Conservation (phyloP, 2,888 invertebrate species). For the Mystacides longicornis region DNA sequence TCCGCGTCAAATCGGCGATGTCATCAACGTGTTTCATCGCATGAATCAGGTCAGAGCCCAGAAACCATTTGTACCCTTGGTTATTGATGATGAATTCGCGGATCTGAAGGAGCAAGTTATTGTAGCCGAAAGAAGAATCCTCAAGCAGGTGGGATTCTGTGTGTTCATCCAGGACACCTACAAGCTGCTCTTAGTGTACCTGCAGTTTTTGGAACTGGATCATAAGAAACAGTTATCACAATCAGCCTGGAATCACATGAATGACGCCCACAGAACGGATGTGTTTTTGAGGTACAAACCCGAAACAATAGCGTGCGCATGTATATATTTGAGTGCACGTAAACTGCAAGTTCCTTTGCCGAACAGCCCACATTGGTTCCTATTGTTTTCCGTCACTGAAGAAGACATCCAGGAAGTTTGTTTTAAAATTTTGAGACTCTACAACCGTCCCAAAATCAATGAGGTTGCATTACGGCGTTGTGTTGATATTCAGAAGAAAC, state of each 20-base stretch:
- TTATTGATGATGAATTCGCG: slow-evolving; percentile 90
- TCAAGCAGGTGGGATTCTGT: slow-evolving; percentile 97
- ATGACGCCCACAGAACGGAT: slow-evolving; percentile 94
- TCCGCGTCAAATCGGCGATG: slow-evolving; percentile 90
- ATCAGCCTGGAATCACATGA: slow-evolving; percentile 99
- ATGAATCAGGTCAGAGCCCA: slow-evolving; percentile 91
- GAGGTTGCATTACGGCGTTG: slow-evolving; percentile 44
- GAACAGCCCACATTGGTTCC: slow-evolving; percentile 82
- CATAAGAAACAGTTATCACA: slow-evolving; percentile 87
- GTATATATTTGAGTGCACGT: slow-evolving; percentile 91
- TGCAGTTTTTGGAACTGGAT: slow-evolving; percentile 86
- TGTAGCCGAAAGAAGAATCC: slow-evolving; percentile 89
- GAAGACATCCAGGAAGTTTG: slow-evolving; percentile 79
- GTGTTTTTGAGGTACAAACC: slow-evolving; percentile 94
- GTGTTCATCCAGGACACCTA: slow-evolving; percentile 99
- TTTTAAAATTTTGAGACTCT: slow-evolving; percentile 72
- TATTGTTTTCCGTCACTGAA: slow-evolving; percentile 78
- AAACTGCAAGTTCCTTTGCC: slow-evolving; percentile 81
- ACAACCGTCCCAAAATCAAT: slow-evolving; percentile 71
- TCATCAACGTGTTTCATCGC: slow-evolving; percentile 96
- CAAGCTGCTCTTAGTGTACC: slow-evolving; percentile 93
- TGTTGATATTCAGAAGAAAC: slow-evolving; percentile 38
- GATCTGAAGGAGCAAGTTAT: slow-evolving; percentile 94
- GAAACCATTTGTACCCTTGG: slow-evolving; percentile 80
- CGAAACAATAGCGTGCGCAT: slow-evolving; percentile 98